Base-by-base conservation (phyloP, 2,113 vertebrate genomes). In the Coryphaenoides rupestris region DNA sequence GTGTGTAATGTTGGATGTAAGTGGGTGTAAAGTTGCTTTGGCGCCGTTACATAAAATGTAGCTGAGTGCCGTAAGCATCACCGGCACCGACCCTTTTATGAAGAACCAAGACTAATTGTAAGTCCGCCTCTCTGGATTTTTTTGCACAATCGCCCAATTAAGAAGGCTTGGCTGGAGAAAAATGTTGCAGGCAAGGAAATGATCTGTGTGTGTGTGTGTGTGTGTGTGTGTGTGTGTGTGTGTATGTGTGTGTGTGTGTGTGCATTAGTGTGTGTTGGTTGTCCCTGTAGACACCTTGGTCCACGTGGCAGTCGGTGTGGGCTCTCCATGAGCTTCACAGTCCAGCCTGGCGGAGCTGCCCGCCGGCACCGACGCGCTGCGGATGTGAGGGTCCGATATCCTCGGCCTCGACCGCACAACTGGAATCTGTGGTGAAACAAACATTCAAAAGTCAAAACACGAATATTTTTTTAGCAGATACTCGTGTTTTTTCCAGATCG, bases 211-310 rank as follows among this genome's bases (percentile, higher is more conserved):
- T 33, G 28, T 33, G 28, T 33, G 28, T 33, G 28, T 33, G 28
- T 33, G 28, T 5, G 28, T 33, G 28, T 33, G 28, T 33, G 28
- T 33, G 28, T 33, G 28, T 28, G 1, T 28, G 5, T n/a, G n/a
- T n/a, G 5, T 33, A 10, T 33, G 10, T 10, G 5, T 33, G 28
- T 10, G 28, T 33, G 28, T 33, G 28, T 33, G 28, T 10, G 5
- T 33, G 28, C 28, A 33, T 33, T 5, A 7, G 28, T n/a, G n/a
- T 33, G 28, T 33, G 1, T 33, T 33, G 49, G 19, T 23, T 19
- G 12, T 87, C 98, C 96, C 96, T 92, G 95, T 96, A 66, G 95
- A 90, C 0, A 94, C 84, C 81, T 98, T 98, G 46, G 94, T 98
- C 96, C 96, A 99, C 54, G 92, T 94, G 61, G 98, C 68, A 47